These are phyloP conservation scores for Actias luna DNA, from an alignment of 2,888 invertebrate genomes.

Conservation along the genomic window DNA sequence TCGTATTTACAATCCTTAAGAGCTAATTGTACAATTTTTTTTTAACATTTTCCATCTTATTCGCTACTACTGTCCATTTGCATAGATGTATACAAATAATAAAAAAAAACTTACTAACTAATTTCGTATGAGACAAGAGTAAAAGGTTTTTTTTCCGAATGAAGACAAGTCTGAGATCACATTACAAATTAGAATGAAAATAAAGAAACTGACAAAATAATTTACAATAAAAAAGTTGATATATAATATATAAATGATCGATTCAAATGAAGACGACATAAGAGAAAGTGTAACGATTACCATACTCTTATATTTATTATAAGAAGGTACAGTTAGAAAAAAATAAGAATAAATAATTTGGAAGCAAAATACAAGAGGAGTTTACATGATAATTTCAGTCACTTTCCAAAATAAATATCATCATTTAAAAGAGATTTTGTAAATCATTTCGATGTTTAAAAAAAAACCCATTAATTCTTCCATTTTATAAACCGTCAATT, in stretches of 20 bases:
- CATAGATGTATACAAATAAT: slow-evolving; percentile 45
- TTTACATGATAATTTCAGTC: slow-evolving; percentile 21
- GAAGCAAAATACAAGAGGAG: slow-evolving; percentile 20
- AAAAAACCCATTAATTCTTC: background rate
- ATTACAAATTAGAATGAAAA: slow-evolving; percentile 24
- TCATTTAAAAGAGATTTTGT: background rate
- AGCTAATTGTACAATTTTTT: slow-evolving; percentile 56
- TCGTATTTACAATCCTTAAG: slow-evolving; percentile 72
- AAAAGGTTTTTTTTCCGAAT: slow-evolving; percentile 17
- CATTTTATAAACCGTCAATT: background rate
- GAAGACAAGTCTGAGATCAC: slow-evolving; percentile 42
- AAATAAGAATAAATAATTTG: slow-evolving; percentile 23
- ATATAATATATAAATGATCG: background rate
- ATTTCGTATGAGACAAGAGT: slow-evolving; percentile 34
- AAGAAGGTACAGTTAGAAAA: background rate
- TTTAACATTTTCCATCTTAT: slow-evolving; percentile 56
- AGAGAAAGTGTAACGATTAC: too few species aligned
- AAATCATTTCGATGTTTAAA: slow-evolving; percentile 1
- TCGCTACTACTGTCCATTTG: slow-evolving; percentile 70
- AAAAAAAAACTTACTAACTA: slow-evolving; percentile 36
- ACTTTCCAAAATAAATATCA: slow-evolving; percentile 28
- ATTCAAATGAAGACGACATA: background rate
- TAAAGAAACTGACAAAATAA: slow-evolving; percentile 1
- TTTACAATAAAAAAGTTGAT: slow-evolving; percentile 8
- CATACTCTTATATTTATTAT: background rate